Base-by-base conservation (phyloP, 2,797 vertebrate species). In the Tenualosa thibaudeaui region DNA sequence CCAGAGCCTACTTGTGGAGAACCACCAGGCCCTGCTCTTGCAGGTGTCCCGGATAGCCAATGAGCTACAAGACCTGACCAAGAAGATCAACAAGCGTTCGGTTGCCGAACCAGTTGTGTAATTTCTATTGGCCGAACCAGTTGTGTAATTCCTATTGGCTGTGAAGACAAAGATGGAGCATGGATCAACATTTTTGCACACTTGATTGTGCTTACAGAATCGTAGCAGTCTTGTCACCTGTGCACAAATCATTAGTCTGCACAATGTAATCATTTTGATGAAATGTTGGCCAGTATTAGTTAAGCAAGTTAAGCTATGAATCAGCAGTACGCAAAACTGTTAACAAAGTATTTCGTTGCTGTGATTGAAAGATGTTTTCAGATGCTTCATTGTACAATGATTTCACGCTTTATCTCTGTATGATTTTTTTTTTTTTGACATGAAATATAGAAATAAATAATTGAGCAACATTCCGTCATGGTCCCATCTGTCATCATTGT, bases 1-100 rank as follows among this genome's bases (percentile, higher is more conserved):
- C 26, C 95, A 94, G 91, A 93, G 91, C 82, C 91, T 95, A 2
- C 88, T 95, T 46, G 91, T 95, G 26, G 94, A 95, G 86, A 95
- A 94, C 88, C 92, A 95, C 24, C 94, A 95, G 90, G 94, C 95
- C 0, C 85, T 95, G n/a, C 91, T 95, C 60, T 92, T 94, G 86
- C 95, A 95, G 88, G 91, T 90, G 0, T 95, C 94, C 0, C 92
- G 93, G 10, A 94, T 95, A 0, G 81, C 89, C 78, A 89, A 88
- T 40, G 56, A 87, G 1, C 86, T 92, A 31, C 91, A 91, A 81
- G 89, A 91, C 1, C 40, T 81, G 7, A 31, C 12, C 51, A 88
- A 88, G 85, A 89, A 60, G 65, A 31, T 58, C 40, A 56, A 60
- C 46, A 81, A 84, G n/a, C 86, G 71, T 22, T 12, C 10, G 19